A percentile compares a stretch with the other conserved stretches of the same genome.
Evolutionary conservation across 2,113 vertebrate species (phyloP).

Genomic region (Cariama cristata): DNA sequence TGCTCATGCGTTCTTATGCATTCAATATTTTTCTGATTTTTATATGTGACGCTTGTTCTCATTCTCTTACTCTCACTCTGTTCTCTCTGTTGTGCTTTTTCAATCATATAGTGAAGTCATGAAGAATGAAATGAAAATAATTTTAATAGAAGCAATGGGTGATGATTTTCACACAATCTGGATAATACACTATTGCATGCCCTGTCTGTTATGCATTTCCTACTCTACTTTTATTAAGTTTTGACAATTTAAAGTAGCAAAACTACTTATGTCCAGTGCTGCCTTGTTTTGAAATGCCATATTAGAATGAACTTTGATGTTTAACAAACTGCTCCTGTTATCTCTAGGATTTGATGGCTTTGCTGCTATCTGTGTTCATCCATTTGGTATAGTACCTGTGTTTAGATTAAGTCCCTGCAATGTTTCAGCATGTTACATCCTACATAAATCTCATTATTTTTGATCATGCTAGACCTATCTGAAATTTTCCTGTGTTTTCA

Average conservation of each 20-base stretch:
- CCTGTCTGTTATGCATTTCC: background rate
- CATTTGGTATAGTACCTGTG: background rate
- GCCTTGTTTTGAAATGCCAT: background rate
- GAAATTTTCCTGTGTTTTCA: background rate
- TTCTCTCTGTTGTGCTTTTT: background rate
- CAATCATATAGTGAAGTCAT: background rate
- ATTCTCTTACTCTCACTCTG: background rate
- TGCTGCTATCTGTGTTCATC: background rate
- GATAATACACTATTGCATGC: background rate
- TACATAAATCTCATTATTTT: background rate
- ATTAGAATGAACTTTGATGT: background rate
- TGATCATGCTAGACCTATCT: background rate
- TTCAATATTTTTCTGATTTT: background rate
- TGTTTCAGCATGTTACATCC: background rate
- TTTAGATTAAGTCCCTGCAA: background rate
- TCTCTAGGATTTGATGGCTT: background rate
- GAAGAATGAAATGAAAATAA: background rate
- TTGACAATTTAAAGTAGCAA: background rate
- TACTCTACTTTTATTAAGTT: background rate
- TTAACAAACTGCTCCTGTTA: background rate
- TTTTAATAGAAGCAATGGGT: background rate
- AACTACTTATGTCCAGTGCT: background rate
- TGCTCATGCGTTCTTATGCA: background rate
- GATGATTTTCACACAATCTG: background rate
- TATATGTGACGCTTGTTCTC: background rate